Base-by-base conservation (phyloP, 2,113 vertebrate species). In the Toxotes jaculatrix region DNA sequence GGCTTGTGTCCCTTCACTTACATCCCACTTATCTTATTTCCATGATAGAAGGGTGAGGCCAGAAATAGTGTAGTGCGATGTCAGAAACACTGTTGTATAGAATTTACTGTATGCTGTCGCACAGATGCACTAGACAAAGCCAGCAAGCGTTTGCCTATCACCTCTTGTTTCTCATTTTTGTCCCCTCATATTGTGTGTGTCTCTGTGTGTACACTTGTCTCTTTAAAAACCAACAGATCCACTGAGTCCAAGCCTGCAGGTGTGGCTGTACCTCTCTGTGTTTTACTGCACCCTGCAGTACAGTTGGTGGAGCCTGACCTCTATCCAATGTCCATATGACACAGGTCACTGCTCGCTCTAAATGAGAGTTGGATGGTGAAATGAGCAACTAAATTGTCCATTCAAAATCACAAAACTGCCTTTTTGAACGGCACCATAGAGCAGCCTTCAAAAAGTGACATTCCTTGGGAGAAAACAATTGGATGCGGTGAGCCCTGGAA, bases 341-440 rank as follows among this genome's bases (percentile, higher is more conserved):
- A 91, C 85, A 88, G 93, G 92, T 94, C 93, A 92, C 78, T 72
- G 91, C 89, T 76, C 77, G 5, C 60, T 86, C 62, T 77, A 89
- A 93, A 89, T 81, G 73, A 89, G 74, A 76, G 70, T 57, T 23
- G 57, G 85, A 79, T 80, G 86, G 83, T 42, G 79, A 91, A 91
- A 92, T 89, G 85, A 87, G 83, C 84, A 76, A 76, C 86, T 88
- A 90, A 92, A 93, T 86, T 85, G 91, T 83, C 82, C 83, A 90
- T 94, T 94, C 84, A 92, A 84, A 92, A 91, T 82, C 83, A 81
- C 80, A 69, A 78, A 92, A 56, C 62, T 17, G 72, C 53, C 38
- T 81, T 85, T 86, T 80, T 77, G 62, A 87, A 80, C 34, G 57
- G 73, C 80, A 55, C 76, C 74, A 74, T 21, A n/a, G 75, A 83